Percentiles rank a stretch among this genome's conserved stretches.
These are phyloP conservation scores for Tor tambroides DNA, from an alignment of 2,113 vertebrate species.

Conservation along the genomic window DNA sequence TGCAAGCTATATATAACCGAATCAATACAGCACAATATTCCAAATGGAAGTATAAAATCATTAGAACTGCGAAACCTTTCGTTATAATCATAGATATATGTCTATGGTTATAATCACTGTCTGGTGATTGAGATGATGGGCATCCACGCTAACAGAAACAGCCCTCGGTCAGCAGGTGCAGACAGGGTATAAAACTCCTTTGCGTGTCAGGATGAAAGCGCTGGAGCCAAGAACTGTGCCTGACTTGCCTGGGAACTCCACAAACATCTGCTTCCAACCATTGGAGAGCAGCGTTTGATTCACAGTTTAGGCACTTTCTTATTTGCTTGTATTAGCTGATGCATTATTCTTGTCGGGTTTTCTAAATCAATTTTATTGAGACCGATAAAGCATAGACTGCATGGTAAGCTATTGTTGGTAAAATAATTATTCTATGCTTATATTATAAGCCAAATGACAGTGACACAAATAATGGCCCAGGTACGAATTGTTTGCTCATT, in stretches of 20 bases:
- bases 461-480: not conserved
- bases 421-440: not conserved
- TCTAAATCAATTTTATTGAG: not conserved
- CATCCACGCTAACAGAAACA: not conserved
- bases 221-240: slow-evolving; percentile 38
- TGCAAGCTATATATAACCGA: not conserved
- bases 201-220: slow-evolving; percentile 31
- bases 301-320: not conserved
- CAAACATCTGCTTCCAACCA: slow-evolving; percentile 32
- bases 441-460: not conserved
- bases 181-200: slow-evolving; percentile 4
- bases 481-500: not conserved
- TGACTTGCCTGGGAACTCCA: slow-evolving; percentile 43
- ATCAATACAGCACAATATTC: not conserved
- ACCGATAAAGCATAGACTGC: not conserved
- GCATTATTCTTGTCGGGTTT: not conserved
- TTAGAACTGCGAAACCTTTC: not conserved
- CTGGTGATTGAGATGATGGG: not conserved
- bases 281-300: not conserved
- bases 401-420: not conserved
- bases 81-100: too few species aligned
- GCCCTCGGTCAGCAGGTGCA: slow-evolving; percentile 43
- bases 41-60: not conserved
- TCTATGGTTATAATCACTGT: not conserved
- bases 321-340: not conserved